Conservation (phyloP, 2,888 invertebrate genomes). For the Stegophylla sp. region DNA sequence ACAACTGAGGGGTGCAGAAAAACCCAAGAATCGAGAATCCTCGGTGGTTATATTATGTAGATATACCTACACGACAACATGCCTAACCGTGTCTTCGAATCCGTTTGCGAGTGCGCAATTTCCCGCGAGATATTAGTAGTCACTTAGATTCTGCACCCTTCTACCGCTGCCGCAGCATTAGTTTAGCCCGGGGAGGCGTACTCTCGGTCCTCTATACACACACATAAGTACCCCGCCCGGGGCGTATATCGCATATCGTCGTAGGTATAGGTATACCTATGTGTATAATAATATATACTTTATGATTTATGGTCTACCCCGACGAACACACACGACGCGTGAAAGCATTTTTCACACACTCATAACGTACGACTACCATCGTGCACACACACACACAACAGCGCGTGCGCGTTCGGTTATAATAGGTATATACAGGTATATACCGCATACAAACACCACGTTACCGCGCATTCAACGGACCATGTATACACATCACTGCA, state of each 20-base stretch:
- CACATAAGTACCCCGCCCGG: background rate
- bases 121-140: too few relatives aligned
- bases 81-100: too few relatives aligned
- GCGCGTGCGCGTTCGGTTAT: too few relatives aligned
- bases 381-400: too few relatives aligned
- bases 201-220: background rate
- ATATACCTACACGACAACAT: too few relatives aligned
- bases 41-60: too few relatives aligned
- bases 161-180: background rate
- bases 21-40: too few relatives aligned
- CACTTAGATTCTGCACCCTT: too few relatives aligned
- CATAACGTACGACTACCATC: background rate
- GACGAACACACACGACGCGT: background rate
- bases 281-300: slow-evolving; percentile 8
- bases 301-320: slow-evolving; percentile 24
- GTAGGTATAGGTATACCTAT: background rate
- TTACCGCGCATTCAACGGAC: background rate
- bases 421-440: too few relatives aligned
- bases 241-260: background rate
- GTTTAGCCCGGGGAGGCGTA: background rate
- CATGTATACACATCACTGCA: background rate
- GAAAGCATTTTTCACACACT: slow-evolving; percentile 4
- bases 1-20: too few relatives aligned
- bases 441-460: too few relatives aligned
- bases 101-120: too few relatives aligned